Evolutionary conservation across 2,797 vertebrate species (phyloP).

Genomic region (Simalia tracyae): DNA sequence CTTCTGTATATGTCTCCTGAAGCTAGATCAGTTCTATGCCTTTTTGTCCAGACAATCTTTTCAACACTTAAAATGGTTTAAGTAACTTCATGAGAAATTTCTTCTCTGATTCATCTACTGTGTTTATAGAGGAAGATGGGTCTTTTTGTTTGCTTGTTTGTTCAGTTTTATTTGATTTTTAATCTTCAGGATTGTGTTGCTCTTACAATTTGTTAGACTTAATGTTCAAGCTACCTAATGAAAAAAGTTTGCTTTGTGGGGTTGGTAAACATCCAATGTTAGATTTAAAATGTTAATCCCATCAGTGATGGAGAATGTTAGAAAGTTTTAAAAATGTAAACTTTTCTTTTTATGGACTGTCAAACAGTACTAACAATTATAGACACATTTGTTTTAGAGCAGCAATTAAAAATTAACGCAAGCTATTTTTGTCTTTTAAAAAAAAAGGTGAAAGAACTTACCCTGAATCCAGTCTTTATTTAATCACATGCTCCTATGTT

Average conservation of each 20-base stretch:
- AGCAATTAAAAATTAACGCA: background rate
- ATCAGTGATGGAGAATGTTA: background rate
- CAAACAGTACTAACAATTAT: background rate
- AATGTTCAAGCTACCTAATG: background rate
- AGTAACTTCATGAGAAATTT: background rate
- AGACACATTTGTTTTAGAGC: background rate
- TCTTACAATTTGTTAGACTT: background rate
- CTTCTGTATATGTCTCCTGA: too few species aligned
- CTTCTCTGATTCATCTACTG: background rate
- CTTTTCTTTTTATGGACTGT: background rate
- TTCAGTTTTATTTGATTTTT: background rate
- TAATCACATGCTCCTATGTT: slow-evolving; percentile 17
- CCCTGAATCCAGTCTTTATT: background rate
- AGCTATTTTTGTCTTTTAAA: background rate
- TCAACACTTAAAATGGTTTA: background rate
- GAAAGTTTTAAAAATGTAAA: background rate
- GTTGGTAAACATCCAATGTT: slow-evolving; percentile 23
- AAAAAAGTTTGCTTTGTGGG: slow-evolving; percentile 1
- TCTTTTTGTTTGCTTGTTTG: background rate
- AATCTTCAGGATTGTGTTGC: background rate
- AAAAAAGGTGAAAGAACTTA: background rate
- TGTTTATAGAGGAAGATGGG: background rate
- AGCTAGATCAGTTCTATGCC: background rate
- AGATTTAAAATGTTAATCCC: background rate
- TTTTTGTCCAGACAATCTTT: background rate